A percentile compares a stretch with the other conserved stretches of the same genome.
phyloP scores from a whole-genome alignment of 1,140 invertebrate species.

The Formica selysi region DNA sequence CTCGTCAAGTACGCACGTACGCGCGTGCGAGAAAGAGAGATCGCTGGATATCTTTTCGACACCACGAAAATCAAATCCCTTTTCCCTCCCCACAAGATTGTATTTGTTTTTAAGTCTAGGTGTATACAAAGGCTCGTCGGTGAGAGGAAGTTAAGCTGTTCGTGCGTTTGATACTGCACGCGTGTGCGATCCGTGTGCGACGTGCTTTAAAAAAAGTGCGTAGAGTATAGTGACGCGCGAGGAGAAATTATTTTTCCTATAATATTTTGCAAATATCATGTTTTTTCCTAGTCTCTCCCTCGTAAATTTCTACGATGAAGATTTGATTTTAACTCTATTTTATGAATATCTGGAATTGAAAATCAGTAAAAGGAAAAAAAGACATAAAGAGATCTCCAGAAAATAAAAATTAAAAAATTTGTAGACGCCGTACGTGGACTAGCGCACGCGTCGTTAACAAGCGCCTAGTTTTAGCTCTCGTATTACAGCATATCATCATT shows the following conservation, averaged over 20 bases:
- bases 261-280: background rate
- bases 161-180: conserved; percentile 49
- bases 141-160: conserved; percentile 59
- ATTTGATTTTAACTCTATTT: background rate
- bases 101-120: conserved; percentile 76
- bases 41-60: conserved; percentile 58
- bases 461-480: conserved; percentile 68
- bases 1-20: conserved; percentile 46
- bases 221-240: conserved; percentile 19
- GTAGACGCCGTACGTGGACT: conserved; percentile 39
- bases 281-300: conserved; percentile 22
- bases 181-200: conserved; percentile 26
- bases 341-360: background rate
- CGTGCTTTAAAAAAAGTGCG: background rate
- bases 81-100: conserved; percentile 66
- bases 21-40: conserved; percentile 40
- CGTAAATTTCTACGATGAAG: background rate
- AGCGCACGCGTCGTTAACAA: conserved; percentile 49
- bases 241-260: conserved; percentile 28
- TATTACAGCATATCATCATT: conserved; percentile 81
- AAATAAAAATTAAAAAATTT: conserved; percentile 20
- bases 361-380: background rate
- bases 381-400: background rate
- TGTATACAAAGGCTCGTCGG: conserved; percentile 66
- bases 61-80: conserved; percentile 68